Evolutionary conservation across 1,140 invertebrate species (phyloP), one percentile per base, ranked within the genome.

Genomic region (Musca domestica): DNA sequence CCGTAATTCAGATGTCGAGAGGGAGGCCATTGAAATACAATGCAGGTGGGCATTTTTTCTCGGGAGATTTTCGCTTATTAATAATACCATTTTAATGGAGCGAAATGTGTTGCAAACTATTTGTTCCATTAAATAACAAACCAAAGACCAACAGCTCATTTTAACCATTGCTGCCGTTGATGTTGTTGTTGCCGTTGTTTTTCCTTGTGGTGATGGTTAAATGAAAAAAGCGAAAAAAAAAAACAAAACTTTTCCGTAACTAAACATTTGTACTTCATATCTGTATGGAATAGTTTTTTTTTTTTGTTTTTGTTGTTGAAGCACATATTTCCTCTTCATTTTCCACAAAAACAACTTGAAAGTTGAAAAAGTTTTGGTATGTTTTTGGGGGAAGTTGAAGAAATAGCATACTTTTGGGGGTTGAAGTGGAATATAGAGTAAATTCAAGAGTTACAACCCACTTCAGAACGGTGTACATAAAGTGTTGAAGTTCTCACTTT

Each of bases 401-500:
- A 49, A 19, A 49, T 49, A 49, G n/a, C 19, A 19, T 49, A 20
- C n/a, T 19, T 19, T 49, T 19, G n/a, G 48, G 19, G 48, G 48
- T 19, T 49, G 19, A 20, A 20, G 19, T 19, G 19, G n/a, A 6
- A 49, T 49, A 49, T 19, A 49, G 48, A 20, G 48, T 17, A 49
- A 19, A 19, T 49, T 17, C n/a, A 49, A 49, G n/a, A 19, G 48
- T 19, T 49, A 20, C n/a, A 49, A 49, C 48, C n/a, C n/a, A 49
- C n/a, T 20, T 49, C 34, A 41, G 34, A 41, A 41, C 34, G 34
- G 34, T 41, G 34, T 41, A 41, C 12, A 41, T 41, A 41, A 41
- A 49, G 48, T 49, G 48, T 49, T 49, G 48, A 49, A 49, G 48
- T 49, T 49, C n/a, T 49, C 48, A 49, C 48, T 41, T 41, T 41